A percentile compares a stretch with the other conserved stretches of the same genome.
Conservation (phyloP, 2,888 invertebrate species). For the Drosophila pullipes region DNA sequence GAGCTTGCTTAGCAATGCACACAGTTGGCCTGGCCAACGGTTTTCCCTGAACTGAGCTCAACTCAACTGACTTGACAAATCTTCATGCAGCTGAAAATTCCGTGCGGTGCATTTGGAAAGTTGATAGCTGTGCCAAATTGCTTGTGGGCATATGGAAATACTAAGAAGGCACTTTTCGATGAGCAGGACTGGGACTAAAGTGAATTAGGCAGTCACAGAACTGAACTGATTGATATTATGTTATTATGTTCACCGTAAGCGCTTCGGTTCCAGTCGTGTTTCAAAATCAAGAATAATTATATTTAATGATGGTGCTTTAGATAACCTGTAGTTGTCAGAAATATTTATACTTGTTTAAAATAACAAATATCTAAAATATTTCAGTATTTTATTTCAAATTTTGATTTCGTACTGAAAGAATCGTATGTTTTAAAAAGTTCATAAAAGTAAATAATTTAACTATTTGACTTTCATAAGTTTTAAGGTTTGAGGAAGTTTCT, state of each 20-base stretch:
- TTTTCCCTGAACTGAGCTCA: constrained; percentile 12
- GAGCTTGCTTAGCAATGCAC: constrained; percentile 39
- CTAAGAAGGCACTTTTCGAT: constrained; percentile 1
- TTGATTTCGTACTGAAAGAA: background rate
- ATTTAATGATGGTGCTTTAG: background rate
- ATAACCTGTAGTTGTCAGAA: background rate
- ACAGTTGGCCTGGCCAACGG: constrained; percentile 32
- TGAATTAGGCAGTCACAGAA: background rate
- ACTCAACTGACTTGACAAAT: constrained; percentile 46
- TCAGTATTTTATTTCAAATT: background rate
- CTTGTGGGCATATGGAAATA: constrained; percentile 23
- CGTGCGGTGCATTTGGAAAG: constrained; percentile 29
- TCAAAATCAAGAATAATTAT: background rate
- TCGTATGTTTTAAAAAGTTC: background rate
- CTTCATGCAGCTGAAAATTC: constrained; percentile 30
- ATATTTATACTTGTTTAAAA: background rate
- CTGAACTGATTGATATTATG: background rate
- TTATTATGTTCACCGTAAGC: background rate
- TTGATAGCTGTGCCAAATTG: constrained; percentile 43
- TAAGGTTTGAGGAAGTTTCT: background rate
- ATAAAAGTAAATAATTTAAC: background rate
- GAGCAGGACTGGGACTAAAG: no score
- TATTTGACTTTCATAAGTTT: background rate
- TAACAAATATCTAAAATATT: background rate
- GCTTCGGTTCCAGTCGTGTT: background rate